Evolutionary conservation across 2,797 vertebrate genomes (phyloP), one percentile per base, ranked within the genome.

Genomic region (Enteromius unitaeniatus): DNA sequence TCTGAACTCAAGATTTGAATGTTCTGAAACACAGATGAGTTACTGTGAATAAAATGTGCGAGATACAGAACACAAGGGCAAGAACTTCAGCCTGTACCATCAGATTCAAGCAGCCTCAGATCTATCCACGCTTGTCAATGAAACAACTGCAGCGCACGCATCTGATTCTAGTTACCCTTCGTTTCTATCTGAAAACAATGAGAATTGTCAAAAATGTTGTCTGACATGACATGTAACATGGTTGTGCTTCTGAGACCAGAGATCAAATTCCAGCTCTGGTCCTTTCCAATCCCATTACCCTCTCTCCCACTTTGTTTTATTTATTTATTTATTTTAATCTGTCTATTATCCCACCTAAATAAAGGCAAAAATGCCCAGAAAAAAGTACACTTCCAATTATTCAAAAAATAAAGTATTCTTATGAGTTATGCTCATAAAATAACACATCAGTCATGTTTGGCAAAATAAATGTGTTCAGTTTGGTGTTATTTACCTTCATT

Each of bases 91-190:
- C n/a, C 11, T 55, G 21, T 34, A 21, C 5, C 14, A 70, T 58
- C 75, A 55, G 23, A 67, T 5, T 15, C 7, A 23, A 51, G 34
- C 8, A 31, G 14, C 51, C 26, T 65, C 34, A 78, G 55, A 68
- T 69, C 11, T 58, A 26, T 67, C 64, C 42, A 60, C n/a, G 9
- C 53, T 64, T 53, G 34, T 82, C 28, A 78, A 82, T 67, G 47
- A 83, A 87, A 81, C 72, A 73, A 83, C 77, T 85, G 77, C 49
- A 83, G 64, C 14, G 55, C 31, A 14, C 73, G 45, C 28, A 21
- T 55, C 69, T 75, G 47, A 28, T 55, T 55, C 21, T 55, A 55
- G 51, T n/a, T 3, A 55, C 19, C 19, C 19, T 53, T 21, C 19
- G 6, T 53, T 53, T 19, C 7, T 21, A 55, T 55, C 42, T 3